Evolutionary conservation across 2,797 vertebrate genomes (phyloP), one percentile per base, ranked within the genome.

Genomic region (Takifugu rubripes): DNA sequence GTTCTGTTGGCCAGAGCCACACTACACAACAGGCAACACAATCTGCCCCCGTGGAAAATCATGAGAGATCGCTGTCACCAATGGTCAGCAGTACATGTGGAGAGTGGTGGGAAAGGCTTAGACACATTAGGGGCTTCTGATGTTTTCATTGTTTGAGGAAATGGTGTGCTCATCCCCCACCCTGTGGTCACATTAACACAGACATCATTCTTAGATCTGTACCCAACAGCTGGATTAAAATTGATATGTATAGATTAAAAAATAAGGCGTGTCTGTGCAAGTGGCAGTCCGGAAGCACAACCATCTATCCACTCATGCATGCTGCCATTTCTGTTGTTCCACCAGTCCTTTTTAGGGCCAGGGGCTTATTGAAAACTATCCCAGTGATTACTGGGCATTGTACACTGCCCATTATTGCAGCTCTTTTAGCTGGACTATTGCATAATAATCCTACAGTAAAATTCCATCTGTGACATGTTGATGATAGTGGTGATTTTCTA

Each of bases 121-220:
- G 59, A 80, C 63, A 69, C 66, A 57, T 69, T 12, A 49, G 48
- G 52, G 61, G 56, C 50, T 62, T 54, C 61, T 72, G 54, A 44
- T 61, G 61, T 64, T 59, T 46, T 56, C 62, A 66, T 59, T 77
- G 62, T 70, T 61, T 6, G 52, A 59, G 48, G 36, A 53, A 15
- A 49, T 31, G 5, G 64, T 61, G 50, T 57, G 63, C 21, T 52
- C 25, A 7, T 66, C 24, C 68, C 61, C 60, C 63, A 53, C 60
- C 48, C 75, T 83, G 74, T 75, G 78, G 66, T 77, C 71, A 71
- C 63, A 66, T 83, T 65, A 77, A 52, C 65, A 65, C 66, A 72
- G 68, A 67, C 70, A 64, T 81, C 72, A 75, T 66, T 75, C 59
- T 68, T 51, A 53, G 55, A 62, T 50, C 64, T 14, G 14, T 49